Base-by-base conservation (phyloP, 1,140 invertebrate genomes). In the Cotesia vestalis region DNA sequence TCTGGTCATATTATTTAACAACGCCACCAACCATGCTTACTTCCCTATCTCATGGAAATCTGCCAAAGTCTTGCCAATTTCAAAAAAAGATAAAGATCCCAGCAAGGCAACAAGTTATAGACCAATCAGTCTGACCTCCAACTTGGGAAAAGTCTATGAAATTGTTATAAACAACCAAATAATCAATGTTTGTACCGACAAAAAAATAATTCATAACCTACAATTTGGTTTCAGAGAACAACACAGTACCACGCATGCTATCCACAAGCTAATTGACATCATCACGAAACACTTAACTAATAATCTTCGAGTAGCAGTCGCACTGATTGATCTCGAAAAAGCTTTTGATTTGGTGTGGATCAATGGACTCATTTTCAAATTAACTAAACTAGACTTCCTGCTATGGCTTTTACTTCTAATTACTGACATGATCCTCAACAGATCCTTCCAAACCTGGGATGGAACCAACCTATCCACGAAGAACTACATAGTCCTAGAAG, bases 111-210 rank as follows among this genome's bases (percentile, higher is more conserved):
- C 20, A 20, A 64, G 63, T 35, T 79, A 77, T 34, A 17, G 77
- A 38, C 75, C 78, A 1, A 79, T 81, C 0, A 77, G 75, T 66
- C 66, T 76, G 14, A 71, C 71, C 1, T 61, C 72, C 8, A 71
- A 52, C 46, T 38, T 61, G 12, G 73, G 77, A 12, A 84, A 84
- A 75, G 11, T 77, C 1, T 75, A 68, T 12, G 77, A 79, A 75
- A 71, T 46, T 14, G 67, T 71, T 14, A 72, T 79, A 0, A 71
- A 74, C 12, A 35, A 51, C 3, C n/a, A 17, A 36, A 61, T 75
- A 0, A 52, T 27, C 46, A 55, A 57, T 12, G 4, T 14, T 27
- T 67, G 66, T 27, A 46, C 11, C 12, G 4, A 8, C 6, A 67
- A 67, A n/a, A 66, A 66, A 36, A n/a, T 66, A 11, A 17, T 66